phyloP scores from a whole-genome alignment of 2,113 vertebrate species.

The Piaya cayana region DNA sequence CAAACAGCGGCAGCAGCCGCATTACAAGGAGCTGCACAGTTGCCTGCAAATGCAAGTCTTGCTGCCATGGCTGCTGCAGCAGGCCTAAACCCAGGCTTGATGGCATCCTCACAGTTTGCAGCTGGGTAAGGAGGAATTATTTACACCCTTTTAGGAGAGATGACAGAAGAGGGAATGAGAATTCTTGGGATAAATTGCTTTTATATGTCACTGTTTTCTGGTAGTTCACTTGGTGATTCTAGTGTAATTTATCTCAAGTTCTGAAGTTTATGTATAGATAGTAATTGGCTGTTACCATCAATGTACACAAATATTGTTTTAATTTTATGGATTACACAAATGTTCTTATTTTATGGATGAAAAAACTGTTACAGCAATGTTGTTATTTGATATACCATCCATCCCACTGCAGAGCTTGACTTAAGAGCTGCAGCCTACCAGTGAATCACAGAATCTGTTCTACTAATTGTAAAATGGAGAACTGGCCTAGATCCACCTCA shows the following conservation, averaged over 20 bases:
- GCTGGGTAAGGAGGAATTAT: slow-evolving; percentile 83
- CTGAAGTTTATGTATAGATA: neutral
- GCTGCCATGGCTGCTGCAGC: slow-evolving; percentile 98
- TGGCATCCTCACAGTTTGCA: slow-evolving; percentile 93
- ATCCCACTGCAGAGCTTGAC: neutral
- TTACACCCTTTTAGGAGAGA: neutral
- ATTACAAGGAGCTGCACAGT: slow-evolving; percentile 86
- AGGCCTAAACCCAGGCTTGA: slow-evolving; percentile 92
- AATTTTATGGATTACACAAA: neutral
- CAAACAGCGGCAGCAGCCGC: slow-evolving; percentile 85
- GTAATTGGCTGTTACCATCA: neutral
- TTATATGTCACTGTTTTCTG: neutral
- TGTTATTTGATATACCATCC: neutral
- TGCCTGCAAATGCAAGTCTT: slow-evolving; percentile 91
- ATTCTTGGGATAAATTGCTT: neutral
- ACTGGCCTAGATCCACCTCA: neutral
- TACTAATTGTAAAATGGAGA: neutral
- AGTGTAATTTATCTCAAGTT: neutral
- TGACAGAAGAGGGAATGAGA: neutral
- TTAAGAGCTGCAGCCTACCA: neutral
- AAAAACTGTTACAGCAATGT: neutral
- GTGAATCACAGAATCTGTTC: neutral
- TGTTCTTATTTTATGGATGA: no score
- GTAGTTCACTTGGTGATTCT: neutral
- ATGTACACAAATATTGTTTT: neutral